Percentiles rank a stretch among this genome's conserved stretches.
Conservation (phyloP, 2,888 invertebrate species). For the Chaitophorus viminalis region DNA sequence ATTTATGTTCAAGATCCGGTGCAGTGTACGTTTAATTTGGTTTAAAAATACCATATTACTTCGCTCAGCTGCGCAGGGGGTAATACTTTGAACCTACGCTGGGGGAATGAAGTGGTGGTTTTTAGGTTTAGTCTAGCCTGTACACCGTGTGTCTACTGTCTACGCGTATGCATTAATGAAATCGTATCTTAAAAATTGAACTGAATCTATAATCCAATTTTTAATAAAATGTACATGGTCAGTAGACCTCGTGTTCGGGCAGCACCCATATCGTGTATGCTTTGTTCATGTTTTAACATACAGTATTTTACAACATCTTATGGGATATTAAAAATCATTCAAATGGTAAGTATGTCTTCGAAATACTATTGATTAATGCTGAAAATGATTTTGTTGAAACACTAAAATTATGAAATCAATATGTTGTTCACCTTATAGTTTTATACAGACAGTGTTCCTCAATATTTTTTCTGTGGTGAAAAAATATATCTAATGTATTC, state of each 20-base stretch:
- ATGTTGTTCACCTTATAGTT: too few species aligned
- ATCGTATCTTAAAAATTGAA: not conserved
- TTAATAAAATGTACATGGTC: slow-evolving; percentile 21
- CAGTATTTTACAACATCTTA: slow-evolving; percentile 78
- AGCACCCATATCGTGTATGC: slow-evolving; percentile 10
- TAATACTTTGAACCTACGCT: not conserved
- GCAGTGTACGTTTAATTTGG: not conserved
- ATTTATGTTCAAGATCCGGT: not conserved
- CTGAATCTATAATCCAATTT: not conserved
- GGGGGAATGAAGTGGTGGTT: too few species aligned
- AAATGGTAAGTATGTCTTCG: slow-evolving; percentile 75
- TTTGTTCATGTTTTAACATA: slow-evolving; percentile 77
- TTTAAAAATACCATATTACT: slow-evolving; percentile 32
- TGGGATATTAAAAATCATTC: slow-evolving; percentile 79
- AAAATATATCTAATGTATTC: too few species aligned
- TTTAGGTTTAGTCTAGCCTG: not conserved
- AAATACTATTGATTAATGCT: not conserved
- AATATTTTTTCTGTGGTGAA: too few species aligned
- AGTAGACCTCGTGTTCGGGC: not conserved
- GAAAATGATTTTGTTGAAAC: too few species aligned
- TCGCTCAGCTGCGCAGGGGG: slow-evolving; percentile 26
- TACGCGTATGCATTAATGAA: not conserved
- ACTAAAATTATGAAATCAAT: too few species aligned
- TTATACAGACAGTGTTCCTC: too few species aligned
- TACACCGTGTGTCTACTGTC: too few species aligned